A percentile compares a stretch with the other conserved stretches of the same genome.
These are phyloP conservation scores for Megatriorchis doriae DNA, from an alignment of 2,113 vertebrate species.

Conservation along the genomic window DNA sequence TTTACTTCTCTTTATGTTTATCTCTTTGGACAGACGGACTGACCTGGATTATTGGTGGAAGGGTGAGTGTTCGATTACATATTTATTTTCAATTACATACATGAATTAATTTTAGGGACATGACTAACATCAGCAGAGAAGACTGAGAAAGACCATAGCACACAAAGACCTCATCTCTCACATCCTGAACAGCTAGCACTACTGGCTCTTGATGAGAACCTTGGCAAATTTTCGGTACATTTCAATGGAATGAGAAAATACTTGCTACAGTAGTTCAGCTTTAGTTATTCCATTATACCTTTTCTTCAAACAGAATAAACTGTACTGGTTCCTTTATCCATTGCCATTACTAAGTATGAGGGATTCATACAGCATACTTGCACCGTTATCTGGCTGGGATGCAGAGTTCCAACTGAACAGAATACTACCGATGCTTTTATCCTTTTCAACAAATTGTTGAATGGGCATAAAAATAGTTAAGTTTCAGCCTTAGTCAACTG, in stretches of 20 bases:
- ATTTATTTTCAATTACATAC: not conserved
- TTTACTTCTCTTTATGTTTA: not conserved
- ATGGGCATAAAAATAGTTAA: not conserved
- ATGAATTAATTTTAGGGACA: not conserved
- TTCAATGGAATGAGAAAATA: not conserved
- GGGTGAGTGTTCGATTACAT: not conserved
- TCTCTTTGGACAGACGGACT: not conserved
- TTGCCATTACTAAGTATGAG: not conserved
- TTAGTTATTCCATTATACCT: not conserved
- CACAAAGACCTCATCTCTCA: not conserved
- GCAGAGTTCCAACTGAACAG: not conserved
- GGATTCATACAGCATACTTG: not conserved
- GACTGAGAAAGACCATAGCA: not conserved
- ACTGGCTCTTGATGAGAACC: not conserved
- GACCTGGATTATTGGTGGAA: not conserved
- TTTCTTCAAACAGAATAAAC: not conserved
- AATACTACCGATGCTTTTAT: not conserved
- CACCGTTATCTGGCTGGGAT: not conserved
- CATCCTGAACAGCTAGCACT: not conserved
- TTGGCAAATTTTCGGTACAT: not conserved
- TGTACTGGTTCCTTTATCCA: not conserved
- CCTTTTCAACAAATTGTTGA: not conserved
- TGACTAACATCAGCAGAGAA: not conserved
- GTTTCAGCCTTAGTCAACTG: not conserved
- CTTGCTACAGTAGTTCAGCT: not conserved